These are phyloP conservation scores for Drusus annulatus DNA, from an alignment of 1,140 invertebrate species.

Conservation along the genomic window DNA sequence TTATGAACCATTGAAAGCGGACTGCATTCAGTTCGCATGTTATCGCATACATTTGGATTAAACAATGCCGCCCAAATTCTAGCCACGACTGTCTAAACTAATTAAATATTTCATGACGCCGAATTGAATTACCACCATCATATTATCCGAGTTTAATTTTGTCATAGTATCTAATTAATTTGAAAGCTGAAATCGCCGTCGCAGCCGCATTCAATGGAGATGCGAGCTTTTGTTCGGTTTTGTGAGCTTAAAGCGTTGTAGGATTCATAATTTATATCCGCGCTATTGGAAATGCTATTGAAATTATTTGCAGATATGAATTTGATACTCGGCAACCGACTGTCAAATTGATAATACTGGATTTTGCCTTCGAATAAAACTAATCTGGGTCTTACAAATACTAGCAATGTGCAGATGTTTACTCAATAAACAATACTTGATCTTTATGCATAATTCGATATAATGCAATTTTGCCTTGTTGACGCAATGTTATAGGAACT, in stretches of 20 bases:
- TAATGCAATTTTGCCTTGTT: no score
- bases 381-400: no score
- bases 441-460: no score
- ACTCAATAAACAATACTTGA: no score
- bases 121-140: constrained; percentile 44
- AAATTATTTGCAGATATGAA: constrained; percentile 40
- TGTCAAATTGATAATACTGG: no score
- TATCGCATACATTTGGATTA: constrained; percentile 39
- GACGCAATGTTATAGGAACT: no score
- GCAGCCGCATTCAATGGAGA: constrained; percentile 36
- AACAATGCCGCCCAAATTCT: constrained; percentile 38
- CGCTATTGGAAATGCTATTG: constrained; percentile 35
- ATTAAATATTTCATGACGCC: constrained; percentile 51
- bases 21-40: constrained; percentile 1
- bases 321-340: background rate
- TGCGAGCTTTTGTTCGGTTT: constrained; percentile 49
- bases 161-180: constrained; percentile 59
- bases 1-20: constrained; percentile 40
- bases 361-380: no score
- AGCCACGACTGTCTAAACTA: constrained; percentile 41
- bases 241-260: constrained; percentile 56
- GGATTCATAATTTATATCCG: constrained; percentile 58
- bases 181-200: constrained; percentile 42
- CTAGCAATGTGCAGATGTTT: no score
- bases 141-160: constrained; percentile 56